Evolutionary conservation across 2,113 vertebrate species (phyloP).

Genomic region (Colius striatus): DNA sequence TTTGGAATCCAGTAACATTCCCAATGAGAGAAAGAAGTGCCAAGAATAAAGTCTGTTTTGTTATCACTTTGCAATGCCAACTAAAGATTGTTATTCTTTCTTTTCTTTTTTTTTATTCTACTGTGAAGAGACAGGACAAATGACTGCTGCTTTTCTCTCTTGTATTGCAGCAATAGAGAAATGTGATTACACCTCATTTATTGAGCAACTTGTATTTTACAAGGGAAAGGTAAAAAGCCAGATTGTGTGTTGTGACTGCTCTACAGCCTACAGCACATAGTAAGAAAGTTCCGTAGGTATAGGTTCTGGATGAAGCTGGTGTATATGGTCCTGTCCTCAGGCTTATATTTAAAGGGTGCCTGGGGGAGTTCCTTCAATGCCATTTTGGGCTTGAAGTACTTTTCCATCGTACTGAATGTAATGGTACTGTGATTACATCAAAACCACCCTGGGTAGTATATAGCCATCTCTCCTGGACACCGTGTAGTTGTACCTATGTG

Average conservation of each 20-base stretch:
- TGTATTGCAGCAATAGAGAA: neutral
- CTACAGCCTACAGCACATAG: accelerated
- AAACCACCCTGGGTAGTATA: neutral
- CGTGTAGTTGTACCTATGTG: neutral
- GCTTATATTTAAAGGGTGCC: neutral
- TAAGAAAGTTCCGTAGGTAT: neutral
- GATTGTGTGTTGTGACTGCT: neutral
- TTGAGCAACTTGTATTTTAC: neutral
- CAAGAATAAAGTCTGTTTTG: neutral
- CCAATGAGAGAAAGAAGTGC: neutral
- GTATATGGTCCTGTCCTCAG: neutral
- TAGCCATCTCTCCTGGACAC: neutral
- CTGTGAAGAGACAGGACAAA: neutral
- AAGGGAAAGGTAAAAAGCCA: neutral
- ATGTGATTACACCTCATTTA: neutral
- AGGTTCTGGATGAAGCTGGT: neutral
- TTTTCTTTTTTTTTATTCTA: neutral
- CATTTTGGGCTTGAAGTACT: neutral
- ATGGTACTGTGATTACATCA: neutral
- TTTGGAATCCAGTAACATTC: neutral
- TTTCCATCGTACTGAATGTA: neutral
- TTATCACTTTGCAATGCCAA: neutral
- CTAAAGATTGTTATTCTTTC: neutral
- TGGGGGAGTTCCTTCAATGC: neutral
- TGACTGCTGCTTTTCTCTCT: neutral